phyloP scores from a whole-genome alignment of 2,888 invertebrate species.

The Brassicogethes aeneus region DNA sequence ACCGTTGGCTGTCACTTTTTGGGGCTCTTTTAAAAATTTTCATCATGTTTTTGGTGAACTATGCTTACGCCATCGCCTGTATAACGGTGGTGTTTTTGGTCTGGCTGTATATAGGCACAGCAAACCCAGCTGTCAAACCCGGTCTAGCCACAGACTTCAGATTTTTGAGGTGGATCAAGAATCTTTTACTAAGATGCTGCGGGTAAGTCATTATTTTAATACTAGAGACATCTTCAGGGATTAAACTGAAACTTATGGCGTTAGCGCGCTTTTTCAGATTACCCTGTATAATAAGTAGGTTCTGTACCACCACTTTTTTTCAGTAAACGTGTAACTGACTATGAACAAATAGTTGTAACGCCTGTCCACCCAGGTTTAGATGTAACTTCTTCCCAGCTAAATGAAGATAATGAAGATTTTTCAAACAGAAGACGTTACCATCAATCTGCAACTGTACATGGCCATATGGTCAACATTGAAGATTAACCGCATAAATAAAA shows the following conservation, averaged over 20 bases:
- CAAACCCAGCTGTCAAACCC: constrained; percentile 92
- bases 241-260: neutral
- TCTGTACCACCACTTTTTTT: constrained; percentile 18
- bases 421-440: constrained; percentile 87
- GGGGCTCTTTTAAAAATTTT: constrained; percentile 85
- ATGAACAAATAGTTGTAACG: constrained; percentile 79
- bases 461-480: constrained; percentile 53
- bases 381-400: constrained; percentile 77
- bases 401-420: constrained; percentile 94
- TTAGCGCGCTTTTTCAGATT: neutral
- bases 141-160: constrained; percentile 78
- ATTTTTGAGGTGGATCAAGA: constrained; percentile 71
- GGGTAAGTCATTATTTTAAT: constrained; percentile 50
- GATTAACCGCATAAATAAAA: constrained; percentile 27
- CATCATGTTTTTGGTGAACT: constrained; percentile 90
- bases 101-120: constrained; percentile 91
- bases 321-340: constrained; percentile 69
- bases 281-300: neutral
- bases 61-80: constrained; percentile 83
- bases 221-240: too few species aligned
- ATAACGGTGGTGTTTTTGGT: constrained; percentile 72
- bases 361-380: constrained; percentile 72
- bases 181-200: constrained; percentile 60
- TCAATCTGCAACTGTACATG: constrained; percentile 75
- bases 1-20: constrained; percentile 85